Evolutionary conservation across 1,140 invertebrate genomes (phyloP).

Genomic region (Temnothorax curvispinosus): DNA sequence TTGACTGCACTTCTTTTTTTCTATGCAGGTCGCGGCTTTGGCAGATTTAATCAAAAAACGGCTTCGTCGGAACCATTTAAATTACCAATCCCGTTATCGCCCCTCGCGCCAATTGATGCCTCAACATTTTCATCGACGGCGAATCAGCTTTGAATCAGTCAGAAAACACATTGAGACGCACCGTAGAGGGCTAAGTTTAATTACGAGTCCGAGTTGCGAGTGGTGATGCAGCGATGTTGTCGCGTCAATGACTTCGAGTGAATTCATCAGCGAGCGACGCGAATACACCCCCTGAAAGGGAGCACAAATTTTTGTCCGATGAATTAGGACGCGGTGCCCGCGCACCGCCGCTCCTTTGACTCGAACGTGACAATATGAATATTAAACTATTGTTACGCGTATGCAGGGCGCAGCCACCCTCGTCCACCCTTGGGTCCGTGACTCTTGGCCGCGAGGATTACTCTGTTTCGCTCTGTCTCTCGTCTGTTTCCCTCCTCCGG

Average conservation of each 20-base stretch:
- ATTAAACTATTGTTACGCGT: conserved; percentile 60
- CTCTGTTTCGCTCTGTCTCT: not conserved
- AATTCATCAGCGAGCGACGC: conserved; percentile 36
- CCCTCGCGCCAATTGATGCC: not conserved
- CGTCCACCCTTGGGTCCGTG: not conserved
- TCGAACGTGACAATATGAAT: conserved; percentile 55
- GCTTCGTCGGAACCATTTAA: not conserved
- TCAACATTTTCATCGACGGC: conserved; percentile 6
- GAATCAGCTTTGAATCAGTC: conserved; percentile 7
- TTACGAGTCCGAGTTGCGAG: conserved; percentile 26
- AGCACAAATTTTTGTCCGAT: conserved; percentile 46
- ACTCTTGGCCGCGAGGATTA: conserved; percentile 13
- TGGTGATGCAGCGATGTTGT: conserved; percentile 39
- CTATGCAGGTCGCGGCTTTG: not conserved
- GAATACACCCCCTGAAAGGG: conserved; percentile 24
- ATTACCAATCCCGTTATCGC: not conserved
- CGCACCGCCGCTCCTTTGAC: conserved; percentile 21
- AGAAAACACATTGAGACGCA: not conserved
- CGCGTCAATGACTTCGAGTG: conserved; percentile 53
- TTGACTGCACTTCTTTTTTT: too few relatives aligned
- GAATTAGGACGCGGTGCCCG: conserved; percentile 37
- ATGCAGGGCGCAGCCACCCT: not conserved
- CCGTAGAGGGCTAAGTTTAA: conserved; percentile 46
- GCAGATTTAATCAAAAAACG: not conserved
- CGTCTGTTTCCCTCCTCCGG: not conserved